phyloP scores from a whole-genome alignment of 1,140 invertebrate genomes.

The Pollicipes pollicipes region DNA sequence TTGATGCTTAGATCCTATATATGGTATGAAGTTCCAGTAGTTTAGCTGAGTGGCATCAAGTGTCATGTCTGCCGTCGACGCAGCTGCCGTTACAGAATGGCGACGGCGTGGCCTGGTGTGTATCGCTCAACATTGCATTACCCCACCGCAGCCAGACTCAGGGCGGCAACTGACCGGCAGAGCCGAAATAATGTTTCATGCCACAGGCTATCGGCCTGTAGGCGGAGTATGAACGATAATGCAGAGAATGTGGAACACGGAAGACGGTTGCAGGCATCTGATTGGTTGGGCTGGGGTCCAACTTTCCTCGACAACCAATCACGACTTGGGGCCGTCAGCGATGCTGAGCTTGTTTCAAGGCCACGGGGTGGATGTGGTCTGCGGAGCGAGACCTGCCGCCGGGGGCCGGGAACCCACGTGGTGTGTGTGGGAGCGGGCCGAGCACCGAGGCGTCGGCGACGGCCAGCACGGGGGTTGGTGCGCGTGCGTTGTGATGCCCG shows the following conservation, averaged over 20 bases:
- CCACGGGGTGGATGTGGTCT: background rate
- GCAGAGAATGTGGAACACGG: background rate
- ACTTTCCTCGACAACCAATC: background rate
- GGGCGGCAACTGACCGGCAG: background rate
- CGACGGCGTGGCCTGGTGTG: background rate
- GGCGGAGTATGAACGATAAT: background rate
- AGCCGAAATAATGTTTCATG: background rate
- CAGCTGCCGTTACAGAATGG: background rate
- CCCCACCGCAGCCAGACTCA: too few species aligned
- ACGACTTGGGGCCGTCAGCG: background rate
- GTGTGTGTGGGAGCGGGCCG: too few species aligned
- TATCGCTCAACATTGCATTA: too few species aligned
- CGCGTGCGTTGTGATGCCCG: too few species aligned
- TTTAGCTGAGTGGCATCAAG: background rate
- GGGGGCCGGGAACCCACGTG: too few species aligned
- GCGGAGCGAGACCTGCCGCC: too few species aligned
- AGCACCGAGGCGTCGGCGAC: too few species aligned
- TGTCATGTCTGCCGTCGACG: background rate
- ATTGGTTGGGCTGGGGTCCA: background rate
- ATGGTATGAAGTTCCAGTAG: background rate
- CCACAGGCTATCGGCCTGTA: background rate
- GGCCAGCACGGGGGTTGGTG: too few species aligned
- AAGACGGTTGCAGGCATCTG: background rate
- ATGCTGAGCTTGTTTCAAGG: background rate
- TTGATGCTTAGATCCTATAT: too few species aligned